phyloP scores from a whole-genome alignment of 2,888 invertebrate genomes.

The Opisthograptis luteolata region DNA sequence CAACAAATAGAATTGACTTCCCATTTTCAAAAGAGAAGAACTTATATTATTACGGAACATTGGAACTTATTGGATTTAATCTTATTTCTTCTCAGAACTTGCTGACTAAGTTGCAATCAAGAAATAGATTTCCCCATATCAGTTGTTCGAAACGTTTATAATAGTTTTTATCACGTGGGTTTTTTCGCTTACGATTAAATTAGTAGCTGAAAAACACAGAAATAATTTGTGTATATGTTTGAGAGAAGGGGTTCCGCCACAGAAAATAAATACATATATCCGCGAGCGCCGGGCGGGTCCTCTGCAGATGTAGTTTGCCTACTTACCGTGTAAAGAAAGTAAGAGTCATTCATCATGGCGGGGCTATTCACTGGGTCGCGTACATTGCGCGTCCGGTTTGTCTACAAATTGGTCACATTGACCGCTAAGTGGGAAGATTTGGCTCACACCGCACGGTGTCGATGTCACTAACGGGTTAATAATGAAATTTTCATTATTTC shows the following conservation, averaged over 20 bases:
- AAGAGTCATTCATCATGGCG: conserved; percentile 69
- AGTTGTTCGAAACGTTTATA: too few species aligned
- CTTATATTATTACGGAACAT: too few species aligned
- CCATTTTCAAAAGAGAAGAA: too few species aligned
- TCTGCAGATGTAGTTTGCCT: conserved; percentile 50
- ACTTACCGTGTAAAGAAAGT: conserved; percentile 77
- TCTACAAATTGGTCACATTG: conserved; percentile 79
- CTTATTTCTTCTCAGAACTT: too few species aligned
- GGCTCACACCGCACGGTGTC: conserved; percentile 56
- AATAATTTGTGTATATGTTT: too few species aligned
- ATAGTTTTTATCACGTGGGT: background rate
- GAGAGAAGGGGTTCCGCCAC: too few species aligned
- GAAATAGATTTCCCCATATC: too few species aligned
- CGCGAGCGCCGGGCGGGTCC: conserved; percentile 25
- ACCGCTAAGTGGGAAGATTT: conserved; percentile 76
- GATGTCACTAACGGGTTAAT: conserved; percentile 50
- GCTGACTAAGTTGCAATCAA: too few species aligned
- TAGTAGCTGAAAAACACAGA: background rate
- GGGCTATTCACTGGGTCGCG: conserved; percentile 69
- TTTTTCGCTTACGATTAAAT: conserved; percentile 7
- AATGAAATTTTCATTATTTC: conserved; percentile 40
- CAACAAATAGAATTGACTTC: too few species aligned
- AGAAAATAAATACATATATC: background rate
- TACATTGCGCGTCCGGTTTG: conserved; percentile 72
- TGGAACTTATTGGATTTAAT: too few species aligned